Conservation (phyloP, 30 jellyfish, hydroid and myxozoan species). For the Thelohanellus kitauei region DNA sequence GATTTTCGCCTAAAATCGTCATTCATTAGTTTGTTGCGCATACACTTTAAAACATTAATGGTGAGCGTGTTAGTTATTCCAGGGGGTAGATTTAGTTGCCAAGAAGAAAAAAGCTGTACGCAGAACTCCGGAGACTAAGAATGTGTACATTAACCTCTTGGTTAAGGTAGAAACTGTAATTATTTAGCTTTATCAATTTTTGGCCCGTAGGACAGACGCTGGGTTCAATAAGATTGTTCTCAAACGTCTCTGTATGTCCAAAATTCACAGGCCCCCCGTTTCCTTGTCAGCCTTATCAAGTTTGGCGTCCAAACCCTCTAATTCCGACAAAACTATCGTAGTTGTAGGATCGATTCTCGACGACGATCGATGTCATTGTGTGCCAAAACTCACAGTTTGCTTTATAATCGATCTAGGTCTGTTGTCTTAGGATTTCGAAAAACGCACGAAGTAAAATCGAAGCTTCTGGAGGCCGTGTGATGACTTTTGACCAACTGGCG, state of each 20-base stretch:
- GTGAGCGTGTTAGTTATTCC: no score
- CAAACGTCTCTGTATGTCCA: conserved; percentile 73
- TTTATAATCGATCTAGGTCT: conserved; percentile 9
- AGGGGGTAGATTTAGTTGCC: neutral
- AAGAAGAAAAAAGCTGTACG: no score
- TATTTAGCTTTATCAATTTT: conserved; percentile 49
- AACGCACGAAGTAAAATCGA: conserved; percentile 72
- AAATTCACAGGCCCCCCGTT: conserved; percentile 63
- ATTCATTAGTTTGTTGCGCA: no score
- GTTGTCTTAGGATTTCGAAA: conserved; percentile 64
- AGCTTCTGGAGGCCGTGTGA: conserved; percentile 75
- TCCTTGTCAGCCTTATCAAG: conserved; percentile 52
- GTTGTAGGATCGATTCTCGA: conserved; percentile 68
- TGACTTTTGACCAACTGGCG: conserved; percentile 82
- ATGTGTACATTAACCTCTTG: no score
- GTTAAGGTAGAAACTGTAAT: neutral
- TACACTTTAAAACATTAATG: no score
- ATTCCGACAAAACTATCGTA: conserved; percentile 29
- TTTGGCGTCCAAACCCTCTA: conserved; percentile 38
- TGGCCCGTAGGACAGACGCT: conserved; percentile 71
- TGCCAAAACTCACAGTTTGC: conserved; percentile 44
- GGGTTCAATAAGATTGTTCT: conserved; percentile 51
- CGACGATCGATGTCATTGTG: conserved; percentile 25
- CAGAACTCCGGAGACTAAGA: neutral
- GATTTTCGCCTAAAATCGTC: no score